These are phyloP conservation scores for Antigone vipio DNA, from an alignment of 2,113 vertebrate species.

Conservation along the genomic window DNA sequence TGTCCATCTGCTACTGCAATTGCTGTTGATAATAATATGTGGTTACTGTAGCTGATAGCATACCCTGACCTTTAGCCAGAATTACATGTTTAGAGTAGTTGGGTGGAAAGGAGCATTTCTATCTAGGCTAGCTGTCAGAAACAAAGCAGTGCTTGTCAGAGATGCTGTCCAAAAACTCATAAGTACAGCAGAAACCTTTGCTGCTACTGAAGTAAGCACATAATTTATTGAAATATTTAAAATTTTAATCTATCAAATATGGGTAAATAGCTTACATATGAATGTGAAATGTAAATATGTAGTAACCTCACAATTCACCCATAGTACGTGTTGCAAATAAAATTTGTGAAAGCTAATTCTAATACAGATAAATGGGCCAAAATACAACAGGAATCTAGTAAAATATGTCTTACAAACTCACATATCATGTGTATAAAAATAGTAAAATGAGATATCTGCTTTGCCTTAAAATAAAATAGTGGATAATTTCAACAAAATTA, in stretches of 20 bases:
- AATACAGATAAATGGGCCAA: neutral
- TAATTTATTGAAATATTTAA: neutral
- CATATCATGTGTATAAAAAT: neutral
- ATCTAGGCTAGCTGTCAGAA: neutral
- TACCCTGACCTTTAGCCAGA: neutral
- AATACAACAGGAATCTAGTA: neutral
- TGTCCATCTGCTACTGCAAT: neutral
- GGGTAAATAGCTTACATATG: neutral
- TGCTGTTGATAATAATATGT: neutral
- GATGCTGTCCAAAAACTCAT: conserved; percentile 13
- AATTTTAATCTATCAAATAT: neutral
- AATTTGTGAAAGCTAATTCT: neutral
- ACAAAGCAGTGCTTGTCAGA: neutral
- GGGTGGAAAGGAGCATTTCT: neutral
- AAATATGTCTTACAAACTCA: neutral
- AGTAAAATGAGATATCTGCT: neutral
- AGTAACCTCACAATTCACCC: neutral
- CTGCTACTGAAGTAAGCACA: conserved; percentile 21
- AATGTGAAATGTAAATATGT: neutral
- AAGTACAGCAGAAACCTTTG: conserved; percentile 4
- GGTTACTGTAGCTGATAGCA: neutral
- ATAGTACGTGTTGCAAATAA: neutral
- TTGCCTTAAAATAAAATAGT: neutral
- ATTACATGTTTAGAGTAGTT: neutral
- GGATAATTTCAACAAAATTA: neutral